A percentile compares a stretch with the other conserved stretches of the same genome.
Conservation (phyloP, 2,888 invertebrate genomes). For the Ethmia dodecea region DNA sequence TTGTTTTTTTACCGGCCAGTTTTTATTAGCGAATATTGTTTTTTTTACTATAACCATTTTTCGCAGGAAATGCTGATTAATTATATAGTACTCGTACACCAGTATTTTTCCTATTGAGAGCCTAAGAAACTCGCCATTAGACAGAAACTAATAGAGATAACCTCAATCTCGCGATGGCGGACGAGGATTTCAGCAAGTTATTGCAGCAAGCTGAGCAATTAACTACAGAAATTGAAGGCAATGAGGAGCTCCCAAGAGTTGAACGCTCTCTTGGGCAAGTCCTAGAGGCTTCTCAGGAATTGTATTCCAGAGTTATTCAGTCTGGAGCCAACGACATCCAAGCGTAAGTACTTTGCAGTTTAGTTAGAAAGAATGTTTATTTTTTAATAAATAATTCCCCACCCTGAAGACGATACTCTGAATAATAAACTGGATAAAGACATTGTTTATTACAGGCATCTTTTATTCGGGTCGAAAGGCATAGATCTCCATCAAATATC, state of each 20-base stretch:
- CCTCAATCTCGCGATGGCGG: conserved; percentile 61
- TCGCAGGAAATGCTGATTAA: too few relatives aligned
- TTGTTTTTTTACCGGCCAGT: too few relatives aligned
- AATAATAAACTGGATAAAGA: too few relatives aligned
- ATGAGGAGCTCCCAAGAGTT: conserved; percentile 89
- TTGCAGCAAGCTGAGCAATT: conserved; percentile 95
- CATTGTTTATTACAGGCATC: conserved; percentile 79
- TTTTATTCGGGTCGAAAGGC: conserved; percentile 93
- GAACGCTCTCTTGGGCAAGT: conserved; percentile 95
- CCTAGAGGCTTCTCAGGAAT: conserved; percentile 91
- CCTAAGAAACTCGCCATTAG: too few relatives aligned
- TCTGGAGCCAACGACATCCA: conserved; percentile 93
- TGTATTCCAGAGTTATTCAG: conserved; percentile 91
- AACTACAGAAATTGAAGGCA: conserved; percentile 91
- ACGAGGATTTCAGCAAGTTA: conserved; percentile 88
- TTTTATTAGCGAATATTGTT: too few relatives aligned
- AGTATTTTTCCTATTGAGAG: neutral
- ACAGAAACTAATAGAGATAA: too few relatives aligned
- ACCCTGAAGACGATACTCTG: neutral
- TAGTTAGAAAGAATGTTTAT: neutral
- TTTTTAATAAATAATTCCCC: neutral
- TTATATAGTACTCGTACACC: neutral
- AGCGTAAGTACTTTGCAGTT: conserved; percentile 81
- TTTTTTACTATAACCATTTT: too few relatives aligned
- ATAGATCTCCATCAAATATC: conserved; percentile 96